phyloP scores from a whole-genome alignment of 2,113 vertebrate species.

The Rafetus swinhoei region DNA sequence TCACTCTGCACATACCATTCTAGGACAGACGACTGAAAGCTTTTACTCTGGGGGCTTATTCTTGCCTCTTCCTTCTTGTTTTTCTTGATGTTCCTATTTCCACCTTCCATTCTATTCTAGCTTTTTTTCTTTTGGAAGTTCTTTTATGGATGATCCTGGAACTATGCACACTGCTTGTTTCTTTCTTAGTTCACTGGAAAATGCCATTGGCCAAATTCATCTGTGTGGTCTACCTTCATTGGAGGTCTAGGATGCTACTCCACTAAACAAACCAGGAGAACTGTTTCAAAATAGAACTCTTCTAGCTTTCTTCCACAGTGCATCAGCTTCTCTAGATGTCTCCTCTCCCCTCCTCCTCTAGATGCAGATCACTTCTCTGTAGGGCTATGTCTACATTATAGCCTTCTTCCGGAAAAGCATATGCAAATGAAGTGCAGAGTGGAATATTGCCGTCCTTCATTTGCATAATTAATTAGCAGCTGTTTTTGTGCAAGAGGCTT shows the following conservation, averaged over 20 bases:
- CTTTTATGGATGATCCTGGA: background rate
- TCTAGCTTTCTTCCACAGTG: background rate
- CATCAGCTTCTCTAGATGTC: background rate
- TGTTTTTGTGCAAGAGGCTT: no score
- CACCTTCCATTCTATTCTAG: background rate
- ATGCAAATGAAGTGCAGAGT: no score
- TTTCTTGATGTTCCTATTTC: background rate
- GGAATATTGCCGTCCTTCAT: no score
- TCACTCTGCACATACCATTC: rapidly evolving
- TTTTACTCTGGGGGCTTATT: background rate
- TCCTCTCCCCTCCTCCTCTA: background rate
- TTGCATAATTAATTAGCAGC: no score
- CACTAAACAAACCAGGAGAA: background rate
- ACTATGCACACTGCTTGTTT: background rate
- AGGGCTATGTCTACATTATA: no score
- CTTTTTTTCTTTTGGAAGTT: background rate
- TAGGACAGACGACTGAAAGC: background rate
- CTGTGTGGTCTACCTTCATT: background rate
- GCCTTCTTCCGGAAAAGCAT: no score
- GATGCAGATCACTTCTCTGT: background rate
- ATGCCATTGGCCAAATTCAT: background rate
- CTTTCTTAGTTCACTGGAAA: background rate
- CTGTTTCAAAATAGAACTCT: background rate
- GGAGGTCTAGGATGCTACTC: background rate
- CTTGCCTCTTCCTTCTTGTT: background rate